Percentiles rank a stretch among this genome's conserved stretches.
phyloP scores from a whole-genome alignment of 2,113 vertebrate species.

The Paraplagusia blochii region DNA sequence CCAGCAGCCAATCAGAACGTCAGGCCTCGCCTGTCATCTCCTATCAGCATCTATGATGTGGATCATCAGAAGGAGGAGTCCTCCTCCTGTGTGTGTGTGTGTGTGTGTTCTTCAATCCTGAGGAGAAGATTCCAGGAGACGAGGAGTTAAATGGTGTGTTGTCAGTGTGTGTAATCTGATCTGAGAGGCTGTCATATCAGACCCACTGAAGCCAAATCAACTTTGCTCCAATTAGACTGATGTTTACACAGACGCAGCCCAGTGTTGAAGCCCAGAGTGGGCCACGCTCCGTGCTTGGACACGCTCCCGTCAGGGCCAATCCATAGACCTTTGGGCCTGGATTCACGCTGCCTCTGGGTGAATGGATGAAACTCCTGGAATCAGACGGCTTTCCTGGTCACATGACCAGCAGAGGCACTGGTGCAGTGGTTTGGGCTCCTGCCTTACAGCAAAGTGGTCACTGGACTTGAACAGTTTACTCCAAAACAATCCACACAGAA shows the following conservation, averaged over 20 bases:
- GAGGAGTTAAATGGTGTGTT: constrained; percentile 51
- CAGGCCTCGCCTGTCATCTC: constrained; percentile 50
- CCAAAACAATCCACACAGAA: too few relatives aligned
- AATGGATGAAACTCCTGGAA: too few relatives aligned
- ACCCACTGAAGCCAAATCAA: constrained; percentile 60
- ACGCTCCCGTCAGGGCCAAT: constrained; percentile 25
- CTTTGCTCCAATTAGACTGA: constrained; percentile 61
- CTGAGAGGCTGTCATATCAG: constrained; percentile 64
- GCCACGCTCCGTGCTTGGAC: constrained; percentile 44
- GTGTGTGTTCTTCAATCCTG: constrained; percentile 54
- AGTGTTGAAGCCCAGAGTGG: constrained; percentile 41
- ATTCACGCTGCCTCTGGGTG: neutral
- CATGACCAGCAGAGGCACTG: too few relatives aligned
- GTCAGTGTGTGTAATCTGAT: constrained; percentile 67
- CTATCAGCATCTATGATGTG: constrained; percentile 36
- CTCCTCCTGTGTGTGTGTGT: constrained; percentile 2
- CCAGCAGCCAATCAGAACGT: constrained; percentile 40
- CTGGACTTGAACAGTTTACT: too few relatives aligned
- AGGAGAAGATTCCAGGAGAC: constrained; percentile 44
- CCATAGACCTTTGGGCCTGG: constrained; percentile 36
- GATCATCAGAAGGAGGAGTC: constrained; percentile 37
- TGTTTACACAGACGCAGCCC: constrained; percentile 32
- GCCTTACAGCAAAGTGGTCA: too few relatives aligned
- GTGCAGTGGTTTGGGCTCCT: too few relatives aligned
- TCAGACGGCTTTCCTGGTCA: too few relatives aligned